A percentile compares a stretch with the other conserved stretches of the same genome.
These are phyloP conservation scores for Myocastor coypus DNA, from an alignment of 2,113 vertebrate genomes.

Conservation along the genomic window DNA sequence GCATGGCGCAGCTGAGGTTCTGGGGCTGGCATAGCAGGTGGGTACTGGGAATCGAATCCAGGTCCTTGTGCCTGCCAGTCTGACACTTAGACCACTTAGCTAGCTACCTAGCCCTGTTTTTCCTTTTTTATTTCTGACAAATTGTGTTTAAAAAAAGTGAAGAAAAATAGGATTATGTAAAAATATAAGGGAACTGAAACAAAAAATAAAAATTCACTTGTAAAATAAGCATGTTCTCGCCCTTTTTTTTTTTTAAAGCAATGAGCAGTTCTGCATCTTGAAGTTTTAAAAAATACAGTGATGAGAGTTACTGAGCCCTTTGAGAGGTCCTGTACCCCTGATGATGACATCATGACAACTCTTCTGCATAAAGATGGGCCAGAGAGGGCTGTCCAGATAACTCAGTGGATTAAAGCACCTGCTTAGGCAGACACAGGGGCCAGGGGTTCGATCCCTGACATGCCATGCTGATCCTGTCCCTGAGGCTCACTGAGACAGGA, in stretches of 20 bases:
- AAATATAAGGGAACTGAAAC: background rate
- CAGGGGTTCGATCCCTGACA: too few relatives aligned
- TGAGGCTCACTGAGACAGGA: too few relatives aligned
- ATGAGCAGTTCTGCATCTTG: background rate
- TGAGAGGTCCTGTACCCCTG: background rate
- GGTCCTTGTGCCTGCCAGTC: too few relatives aligned
- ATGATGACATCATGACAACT: background rate
- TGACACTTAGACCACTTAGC: too few relatives aligned
- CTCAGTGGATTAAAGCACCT: too few relatives aligned
- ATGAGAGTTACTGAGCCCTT: background rate
- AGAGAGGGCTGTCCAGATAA: too few relatives aligned
- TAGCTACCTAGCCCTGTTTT: background rate
- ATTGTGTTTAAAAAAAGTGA: slow-evolving; percentile 26
- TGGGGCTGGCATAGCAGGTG: too few relatives aligned
- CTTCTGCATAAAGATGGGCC: background rate
- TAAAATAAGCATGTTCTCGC: slow-evolving; percentile 55
- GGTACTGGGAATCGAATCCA: too few relatives aligned
- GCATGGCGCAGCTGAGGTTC: too few relatives aligned
- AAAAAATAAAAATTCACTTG: slow-evolving; percentile 26
- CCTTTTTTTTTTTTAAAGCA: background rate
- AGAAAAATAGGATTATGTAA: background rate
- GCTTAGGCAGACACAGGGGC: too few relatives aligned
- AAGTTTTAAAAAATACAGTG: background rate
- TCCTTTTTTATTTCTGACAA: slow-evolving; percentile 10
- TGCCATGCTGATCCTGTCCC: too few relatives aligned